Evolutionary conservation across 92 coral and sea anemone genomes (phyloP), one percentile per base, ranked within the genome.

Genomic region (Bergia sp.): DNA sequence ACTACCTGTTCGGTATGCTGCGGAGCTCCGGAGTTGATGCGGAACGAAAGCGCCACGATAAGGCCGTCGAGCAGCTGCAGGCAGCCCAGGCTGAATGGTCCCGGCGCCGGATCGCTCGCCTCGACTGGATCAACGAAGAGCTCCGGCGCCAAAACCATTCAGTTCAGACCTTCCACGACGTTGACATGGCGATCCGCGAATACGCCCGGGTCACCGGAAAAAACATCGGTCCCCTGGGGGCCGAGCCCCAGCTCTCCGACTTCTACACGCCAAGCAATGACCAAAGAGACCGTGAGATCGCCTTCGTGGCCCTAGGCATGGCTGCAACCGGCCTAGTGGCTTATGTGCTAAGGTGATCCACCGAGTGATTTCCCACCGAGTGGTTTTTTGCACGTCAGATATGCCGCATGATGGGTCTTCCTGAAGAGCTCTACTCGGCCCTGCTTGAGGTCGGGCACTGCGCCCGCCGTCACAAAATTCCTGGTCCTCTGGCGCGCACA

Each of bases 1-100:
- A 57, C n/a, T n/a, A n/a, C n/a, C n/a, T n/a, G n/a, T n/a, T n/a
- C n/a, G n/a, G n/a, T n/a, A n/a, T n/a, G n/a, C 65, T 57, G 65
- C 65, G 65, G 65, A 57, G 65, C 65, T 57, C 65, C 16, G 65
- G 65, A 10, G 65, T 57, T 57, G 65, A 57, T 9, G 89, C 82
- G 15, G 90, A 88, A 39, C 38, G 38, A 47, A 75, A 78, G 50
- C 50, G 90, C 0, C 90, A 88, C 75, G 86, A 88, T n/a, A 55
- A 58, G 57, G 86, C 86, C 20, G n/a, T n/a, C n/a, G n/a, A n/a
- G n/a, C n/a, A n/a, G n/a, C n/a, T n/a, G n/a, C n/a, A n/a, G n/a
- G n/a, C 44, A 0, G 65, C 65, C 0, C 65, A 57, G 0, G 65
- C 65, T 57, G 65, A 0, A 57, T 57, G 65, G 65, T 57, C 65